phyloP scores from a whole-genome alignment of 2,113 vertebrate genomes.

The Amphiprion ocellaris region DNA sequence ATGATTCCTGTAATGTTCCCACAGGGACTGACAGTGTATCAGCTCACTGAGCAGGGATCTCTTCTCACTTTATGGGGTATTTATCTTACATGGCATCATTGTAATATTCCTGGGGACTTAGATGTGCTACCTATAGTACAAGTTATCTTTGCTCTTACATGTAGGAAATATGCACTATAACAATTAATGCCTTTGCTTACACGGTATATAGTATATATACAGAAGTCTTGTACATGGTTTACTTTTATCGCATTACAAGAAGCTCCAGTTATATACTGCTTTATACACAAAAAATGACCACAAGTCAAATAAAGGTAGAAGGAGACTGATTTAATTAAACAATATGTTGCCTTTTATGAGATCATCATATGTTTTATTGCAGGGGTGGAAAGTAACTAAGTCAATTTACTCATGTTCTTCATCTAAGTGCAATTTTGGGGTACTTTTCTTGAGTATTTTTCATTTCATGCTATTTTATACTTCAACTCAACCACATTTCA shows the following conservation, averaged over 20 bases:
- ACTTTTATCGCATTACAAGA: not conserved
- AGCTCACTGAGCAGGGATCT: slow-evolving; percentile 25
- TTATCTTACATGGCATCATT: slow-evolving; percentile 31
- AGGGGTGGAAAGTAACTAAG: no score
- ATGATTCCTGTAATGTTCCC: slow-evolving; percentile 37
- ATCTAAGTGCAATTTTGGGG: no score
- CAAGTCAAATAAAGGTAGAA: no score
- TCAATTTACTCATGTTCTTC: no score
- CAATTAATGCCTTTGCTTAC: not conserved
- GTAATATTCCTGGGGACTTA: slow-evolving; percentile 34
- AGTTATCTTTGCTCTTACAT: slow-evolving; percentile 1
- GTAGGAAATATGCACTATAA: not conserved
- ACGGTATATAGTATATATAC: not conserved
- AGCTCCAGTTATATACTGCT: no score
- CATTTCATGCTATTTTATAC: no score
- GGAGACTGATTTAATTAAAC: no score
- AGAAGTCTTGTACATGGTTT: not conserved
- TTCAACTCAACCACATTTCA: no score
- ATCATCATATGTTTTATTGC: no score
- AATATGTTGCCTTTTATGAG: no score
- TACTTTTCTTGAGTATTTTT: no score
- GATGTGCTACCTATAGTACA: not conserved
- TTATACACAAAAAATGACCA: no score
- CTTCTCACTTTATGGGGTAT: slow-evolving; percentile 34
- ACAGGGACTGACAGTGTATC: slow-evolving; percentile 4